Evolutionary conservation across 2,113 vertebrate species (phyloP).

Genomic region (Glaucomys volans): DNA sequence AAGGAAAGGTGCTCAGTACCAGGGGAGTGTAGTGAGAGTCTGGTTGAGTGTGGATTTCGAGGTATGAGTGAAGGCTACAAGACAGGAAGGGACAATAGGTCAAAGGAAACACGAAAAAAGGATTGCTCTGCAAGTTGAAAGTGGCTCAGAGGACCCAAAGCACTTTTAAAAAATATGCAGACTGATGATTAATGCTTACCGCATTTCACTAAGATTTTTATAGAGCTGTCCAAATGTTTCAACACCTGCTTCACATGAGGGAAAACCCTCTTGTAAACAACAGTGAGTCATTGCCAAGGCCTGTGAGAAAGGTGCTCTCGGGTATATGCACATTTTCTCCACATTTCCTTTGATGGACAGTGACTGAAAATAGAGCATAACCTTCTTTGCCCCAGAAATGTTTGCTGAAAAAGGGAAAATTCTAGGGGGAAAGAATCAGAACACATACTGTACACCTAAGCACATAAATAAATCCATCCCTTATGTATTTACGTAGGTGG

Average conservation of each 20-base stretch:
- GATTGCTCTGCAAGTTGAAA: neutral
- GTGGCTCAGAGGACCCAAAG: conserved; percentile 58
- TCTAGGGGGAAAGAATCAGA: conserved; percentile 32
- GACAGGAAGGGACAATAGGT: neutral
- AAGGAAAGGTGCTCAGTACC: neutral
- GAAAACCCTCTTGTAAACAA: conserved; percentile 76
- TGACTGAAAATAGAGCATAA: conserved; percentile 73
- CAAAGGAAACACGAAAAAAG: conserved; percentile 39
- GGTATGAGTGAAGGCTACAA: neutral
- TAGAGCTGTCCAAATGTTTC: conserved; percentile 79
- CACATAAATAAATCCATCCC: conserved; percentile 78
- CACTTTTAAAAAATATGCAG: conserved; percentile 54
- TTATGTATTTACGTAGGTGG: conserved; percentile 79
- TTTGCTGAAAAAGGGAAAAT: conserved; percentile 67
- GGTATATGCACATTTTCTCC: conserved; percentile 67
- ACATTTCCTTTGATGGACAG: conserved; percentile 76
- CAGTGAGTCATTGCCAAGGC: conserved; percentile 68
- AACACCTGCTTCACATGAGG: conserved; percentile 80
- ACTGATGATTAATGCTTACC: conserved; percentile 65
- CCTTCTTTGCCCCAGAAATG: conserved; percentile 74
- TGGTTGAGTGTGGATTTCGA: neutral
- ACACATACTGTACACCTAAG: conserved; percentile 65
- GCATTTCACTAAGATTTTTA: conserved; percentile 72
- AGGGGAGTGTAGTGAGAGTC: neutral
- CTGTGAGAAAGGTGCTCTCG: conserved; percentile 68